Conservation (phyloP, 2,888 invertebrate species). For the Watsonalla binaria region DNA sequence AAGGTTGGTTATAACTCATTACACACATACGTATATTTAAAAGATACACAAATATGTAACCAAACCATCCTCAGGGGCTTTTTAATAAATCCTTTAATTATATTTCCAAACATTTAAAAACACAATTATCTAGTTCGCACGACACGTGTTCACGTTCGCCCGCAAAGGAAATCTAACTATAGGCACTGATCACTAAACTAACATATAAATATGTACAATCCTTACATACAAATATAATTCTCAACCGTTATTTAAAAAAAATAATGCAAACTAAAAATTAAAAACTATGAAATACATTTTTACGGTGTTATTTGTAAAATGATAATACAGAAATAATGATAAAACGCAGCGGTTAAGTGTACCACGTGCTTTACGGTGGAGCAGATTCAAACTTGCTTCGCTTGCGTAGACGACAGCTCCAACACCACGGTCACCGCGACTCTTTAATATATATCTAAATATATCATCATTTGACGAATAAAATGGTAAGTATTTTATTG, state of each 20-base stretch:
- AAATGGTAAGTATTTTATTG: neutral
- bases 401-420: too few relatives aligned
- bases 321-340: neutral
- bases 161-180: constrained; percentile 16
- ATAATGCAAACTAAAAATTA: neutral
- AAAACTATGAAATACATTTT: neutral
- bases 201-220: constrained; percentile 41
- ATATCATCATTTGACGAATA: neutral
- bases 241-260: constrained; percentile 5
- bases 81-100: constrained; percentile 8
- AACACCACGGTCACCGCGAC: too few relatives aligned
- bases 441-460: neutral
- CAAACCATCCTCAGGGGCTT: neutral
- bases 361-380: too few relatives aligned
- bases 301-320: neutral
- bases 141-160: neutral
- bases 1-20: too few relatives aligned
- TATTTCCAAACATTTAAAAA: constrained; percentile 16
- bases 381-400: too few relatives aligned
- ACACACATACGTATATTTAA: too few relatives aligned
- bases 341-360: too few relatives aligned
- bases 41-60: neutral
- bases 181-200: constrained; percentile 48
- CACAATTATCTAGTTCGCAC: constrained; percentile 8
- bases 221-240: constrained; percentile 24